phyloP scores from a whole-genome alignment of 2,797 vertebrate genomes.

The Carapus acus region DNA sequence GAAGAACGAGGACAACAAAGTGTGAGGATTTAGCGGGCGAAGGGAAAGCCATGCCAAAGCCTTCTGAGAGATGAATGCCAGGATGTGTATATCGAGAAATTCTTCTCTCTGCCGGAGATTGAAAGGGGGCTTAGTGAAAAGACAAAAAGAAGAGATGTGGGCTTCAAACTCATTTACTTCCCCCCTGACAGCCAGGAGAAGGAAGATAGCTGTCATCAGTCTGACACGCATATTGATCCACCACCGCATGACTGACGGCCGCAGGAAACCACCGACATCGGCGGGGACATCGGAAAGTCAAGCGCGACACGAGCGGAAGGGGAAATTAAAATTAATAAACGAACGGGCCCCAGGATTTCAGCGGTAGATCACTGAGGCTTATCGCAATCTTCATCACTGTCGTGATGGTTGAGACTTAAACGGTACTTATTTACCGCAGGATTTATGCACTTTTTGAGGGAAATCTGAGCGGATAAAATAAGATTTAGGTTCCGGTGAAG shows the following conservation, averaged over 20 bases:
- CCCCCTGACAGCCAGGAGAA: constrained; percentile 25
- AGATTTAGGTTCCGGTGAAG: too few relatives aligned
- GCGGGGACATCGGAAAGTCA: constrained; percentile 18
- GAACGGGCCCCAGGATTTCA: constrained; percentile 1
- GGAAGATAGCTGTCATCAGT: constrained; percentile 41
- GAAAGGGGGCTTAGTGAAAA: constrained; percentile 53
- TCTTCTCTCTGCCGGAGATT: constrained; percentile 49
- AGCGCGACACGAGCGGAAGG: constrained; percentile 10
- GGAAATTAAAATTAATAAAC: not conserved
- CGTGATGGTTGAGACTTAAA: too few relatives aligned
- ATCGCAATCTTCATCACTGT: too few relatives aligned
- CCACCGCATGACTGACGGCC: constrained; percentile 46
- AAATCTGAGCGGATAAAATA: too few relatives aligned
- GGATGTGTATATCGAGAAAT: constrained; percentile 54
- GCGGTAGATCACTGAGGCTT: too few relatives aligned
- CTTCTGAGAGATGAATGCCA: constrained; percentile 40
- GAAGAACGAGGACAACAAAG: constrained; percentile 45
- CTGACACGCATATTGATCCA: constrained; percentile 63
- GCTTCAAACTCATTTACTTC: constrained; percentile 55
- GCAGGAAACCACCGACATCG: constrained; percentile 39
- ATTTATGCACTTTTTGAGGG: too few relatives aligned
- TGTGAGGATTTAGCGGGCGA: constrained; percentile 48
- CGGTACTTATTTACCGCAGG: too few relatives aligned
- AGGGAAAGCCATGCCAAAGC: constrained; percentile 35
- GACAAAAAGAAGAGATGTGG: not conserved